phyloP scores from a whole-genome alignment of 2,113 vertebrate genomes.

The Notothenia rossii region DNA sequence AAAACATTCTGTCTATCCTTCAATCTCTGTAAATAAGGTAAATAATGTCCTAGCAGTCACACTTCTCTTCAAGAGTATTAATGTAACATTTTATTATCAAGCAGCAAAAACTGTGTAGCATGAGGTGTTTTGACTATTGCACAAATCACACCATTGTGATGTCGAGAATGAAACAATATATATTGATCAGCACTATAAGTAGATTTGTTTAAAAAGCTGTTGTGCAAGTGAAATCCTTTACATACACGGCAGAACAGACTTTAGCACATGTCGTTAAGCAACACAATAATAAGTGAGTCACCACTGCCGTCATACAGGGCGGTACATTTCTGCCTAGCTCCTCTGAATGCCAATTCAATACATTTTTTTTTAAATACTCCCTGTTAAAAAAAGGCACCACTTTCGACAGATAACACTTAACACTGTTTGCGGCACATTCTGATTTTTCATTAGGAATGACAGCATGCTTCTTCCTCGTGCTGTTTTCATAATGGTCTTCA shows the following conservation, averaged over 20 bases:
- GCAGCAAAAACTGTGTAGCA: not conserved
- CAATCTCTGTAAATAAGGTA: not conserved
- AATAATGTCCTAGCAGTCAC: not conserved
- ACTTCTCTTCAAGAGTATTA: not conserved
- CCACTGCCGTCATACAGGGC: no score
- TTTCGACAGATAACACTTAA: not conserved
- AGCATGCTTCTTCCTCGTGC: not conserved
- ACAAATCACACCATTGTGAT: not conserved
- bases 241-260: no score
- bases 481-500: not conserved
- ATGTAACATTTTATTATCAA: not conserved
- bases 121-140: no score
- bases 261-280: no score
- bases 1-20: no score
- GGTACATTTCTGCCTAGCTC: not conserved
- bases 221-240: not conserved
- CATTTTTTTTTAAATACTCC: not conserved
- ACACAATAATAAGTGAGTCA: not conserved
- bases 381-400: not conserved
- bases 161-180: not conserved
- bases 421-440: not conserved
- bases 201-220: not conserved
- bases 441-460: not conserved
- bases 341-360: not conserved
- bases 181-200: not conserved